Percentiles rank a stretch among this genome's conserved stretches.
Conservation (phyloP, 2,113 vertebrate species). For the Nothocercus nigrocapillus region DNA sequence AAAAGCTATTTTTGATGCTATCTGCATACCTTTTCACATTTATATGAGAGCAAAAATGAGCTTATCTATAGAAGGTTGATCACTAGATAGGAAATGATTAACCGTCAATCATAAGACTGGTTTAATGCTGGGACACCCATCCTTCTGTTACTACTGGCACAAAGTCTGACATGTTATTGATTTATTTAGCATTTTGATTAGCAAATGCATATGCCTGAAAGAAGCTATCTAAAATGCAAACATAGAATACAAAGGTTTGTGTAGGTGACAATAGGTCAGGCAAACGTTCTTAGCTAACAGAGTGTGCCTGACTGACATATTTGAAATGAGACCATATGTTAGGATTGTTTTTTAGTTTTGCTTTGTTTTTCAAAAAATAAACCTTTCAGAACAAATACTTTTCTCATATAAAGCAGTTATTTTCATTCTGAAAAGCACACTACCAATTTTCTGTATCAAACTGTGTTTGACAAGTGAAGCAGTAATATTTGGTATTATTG, state of each 20-base stretch:
- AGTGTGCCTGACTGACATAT: neutral
- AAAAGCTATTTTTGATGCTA: neutral
- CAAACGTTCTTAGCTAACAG: neutral
- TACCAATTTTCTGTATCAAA: neutral
- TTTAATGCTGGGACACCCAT: neutral
- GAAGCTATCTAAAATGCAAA: neutral
- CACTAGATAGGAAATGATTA: constrained; percentile 46
- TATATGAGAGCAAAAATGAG: neutral
- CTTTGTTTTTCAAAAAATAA: neutral
- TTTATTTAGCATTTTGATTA: constrained; percentile 54
- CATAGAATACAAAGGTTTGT: neutral
- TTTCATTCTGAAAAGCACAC: neutral
- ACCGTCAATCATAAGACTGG: constrained; percentile 46
- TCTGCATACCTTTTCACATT: neutral
- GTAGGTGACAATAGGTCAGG: neutral
- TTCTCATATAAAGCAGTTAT: neutral
- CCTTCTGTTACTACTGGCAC: neutral
- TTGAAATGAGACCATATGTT: neutral
- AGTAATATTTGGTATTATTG: neutral
- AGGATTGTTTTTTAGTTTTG: neutral
- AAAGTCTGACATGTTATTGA: constrained; percentile 31
- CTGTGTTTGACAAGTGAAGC: neutral
- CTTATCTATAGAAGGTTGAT: constrained; percentile 4
- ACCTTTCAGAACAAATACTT: neutral
- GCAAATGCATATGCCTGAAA: neutral